Base-by-base conservation (phyloP, 2,888 invertebrate genomes). In the Zeuzera pyrina region DNA sequence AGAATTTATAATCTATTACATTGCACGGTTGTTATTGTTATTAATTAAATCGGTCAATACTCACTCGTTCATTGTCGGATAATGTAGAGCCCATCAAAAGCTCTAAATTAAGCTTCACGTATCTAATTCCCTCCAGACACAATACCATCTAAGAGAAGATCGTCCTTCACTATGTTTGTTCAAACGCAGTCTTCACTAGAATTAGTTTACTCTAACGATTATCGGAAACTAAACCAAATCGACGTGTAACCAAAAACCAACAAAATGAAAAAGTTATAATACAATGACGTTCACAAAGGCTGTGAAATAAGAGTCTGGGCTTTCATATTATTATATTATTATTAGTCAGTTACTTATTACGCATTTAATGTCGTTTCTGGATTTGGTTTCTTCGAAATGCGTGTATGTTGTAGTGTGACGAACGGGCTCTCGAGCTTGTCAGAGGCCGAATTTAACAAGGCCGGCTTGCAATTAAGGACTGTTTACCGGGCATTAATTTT, bases 401-500 rank as follows among this genome's bases (percentile, higher is more conserved):
- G n/a, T n/a, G 58, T 55, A 42, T 45, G 55, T 59, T 51, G 49
- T 57, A 52, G 61, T 63, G 64, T 62, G 66, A 65, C 66, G 53
- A 52, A 55, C 55, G 54, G 47, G 57, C 47, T 46, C 36, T 19
- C 8, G 7, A 29, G 12, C 13, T 12, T 25, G 7, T 29, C 31
- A 14, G 47, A 36, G 52, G 48, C 45, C 43, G 57, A 54, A 56
- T 66, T 66, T 65, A 68, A 72, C 72, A 64, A 68, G 70, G 57
- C 67, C 53, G 66, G 63, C 60, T 65, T 62, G 77, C 67, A 81
- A 81, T 83, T 83, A 81, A 63, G 72, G 65, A 59, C 79, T 78
- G 65, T 81, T 78, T 79, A 72, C 74, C 55, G 78, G 69, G 66
- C 81, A 79, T 81, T 83, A 79, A 83, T 83, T 83, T 83, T 83